These are phyloP conservation scores for Pseudolycoriella hygida DNA, from an alignment of 2,888 invertebrate species.

Conservation along the genomic window DNA sequence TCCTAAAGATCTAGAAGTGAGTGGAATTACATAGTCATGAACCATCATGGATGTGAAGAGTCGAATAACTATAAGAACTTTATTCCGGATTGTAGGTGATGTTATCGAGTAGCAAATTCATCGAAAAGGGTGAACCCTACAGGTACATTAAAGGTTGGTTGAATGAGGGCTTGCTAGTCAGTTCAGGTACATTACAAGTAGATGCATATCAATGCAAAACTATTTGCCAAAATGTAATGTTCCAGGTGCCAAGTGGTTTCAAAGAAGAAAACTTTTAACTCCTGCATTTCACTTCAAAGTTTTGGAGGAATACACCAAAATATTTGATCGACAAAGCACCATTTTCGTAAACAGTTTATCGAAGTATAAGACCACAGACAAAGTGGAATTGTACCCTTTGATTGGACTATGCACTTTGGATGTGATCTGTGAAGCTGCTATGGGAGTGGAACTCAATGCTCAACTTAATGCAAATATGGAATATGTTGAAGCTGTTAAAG, in stretches of 20 bases:
- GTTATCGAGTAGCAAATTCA: slow-evolving; percentile 16
- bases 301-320: slow-evolving; percentile 47
- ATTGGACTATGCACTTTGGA: slow-evolving; percentile 41
- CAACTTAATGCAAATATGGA: slow-evolving; percentile 48
- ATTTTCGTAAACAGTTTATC: slow-evolving; percentile 36
- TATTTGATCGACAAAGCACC: slow-evolving; percentile 44
- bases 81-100: slow-evolving; percentile 19
- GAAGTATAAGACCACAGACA: slow-evolving; percentile 19
- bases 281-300: slow-evolving; percentile 70
- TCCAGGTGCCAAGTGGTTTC: slow-evolving; percentile 16
- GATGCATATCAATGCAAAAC: neutral
- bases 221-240: slow-evolving; percentile 13
- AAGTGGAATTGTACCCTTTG: slow-evolving; percentile 41
- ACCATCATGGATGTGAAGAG: no score
- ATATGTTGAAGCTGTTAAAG: slow-evolving; percentile 57
- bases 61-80: slow-evolving; percentile 21
- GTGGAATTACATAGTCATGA: neutral
- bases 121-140: slow-evolving; percentile 37
- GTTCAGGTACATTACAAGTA: slow-evolving; percentile 15
- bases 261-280: slow-evolving; percentile 33
- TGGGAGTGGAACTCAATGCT: slow-evolving; percentile 60
- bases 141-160: slow-evolving; percentile 32
- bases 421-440: slow-evolving; percentile 60
- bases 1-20: slow-evolving; percentile 27
- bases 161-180: slow-evolving; percentile 36